Evolutionary conservation across 2,797 vertebrate species (phyloP).

Genomic region (Smutsia temminckii): DNA sequence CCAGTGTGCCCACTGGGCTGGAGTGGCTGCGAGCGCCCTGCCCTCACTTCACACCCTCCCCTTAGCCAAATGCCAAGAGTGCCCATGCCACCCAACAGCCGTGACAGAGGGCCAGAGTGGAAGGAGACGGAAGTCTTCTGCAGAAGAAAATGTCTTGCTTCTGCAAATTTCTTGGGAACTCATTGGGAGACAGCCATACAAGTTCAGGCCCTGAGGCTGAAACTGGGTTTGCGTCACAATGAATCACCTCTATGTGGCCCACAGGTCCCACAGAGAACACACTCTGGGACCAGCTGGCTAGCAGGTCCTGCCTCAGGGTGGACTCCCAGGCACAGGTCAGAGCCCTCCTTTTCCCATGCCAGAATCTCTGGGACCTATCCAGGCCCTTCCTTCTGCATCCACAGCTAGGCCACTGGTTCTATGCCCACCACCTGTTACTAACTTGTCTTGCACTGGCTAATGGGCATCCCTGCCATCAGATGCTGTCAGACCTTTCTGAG

Average conservation of each 20-base stretch:
- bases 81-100: accelerated
- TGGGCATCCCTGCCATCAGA: neutral
- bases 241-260: neutral
- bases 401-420: accelerated
- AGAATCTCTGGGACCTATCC: neutral
- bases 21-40: no score
- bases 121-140: neutral
- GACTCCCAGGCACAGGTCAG: neutral
- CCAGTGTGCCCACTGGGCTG: neutral
- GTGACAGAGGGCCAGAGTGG: neutral
- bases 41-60: neutral
- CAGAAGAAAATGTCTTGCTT: neutral
- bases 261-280: neutral
- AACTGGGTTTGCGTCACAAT: no score
- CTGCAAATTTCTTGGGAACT: neutral
- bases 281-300: neutral
- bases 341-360: neutral
- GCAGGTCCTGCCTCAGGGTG: neutral
- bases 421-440: no score
- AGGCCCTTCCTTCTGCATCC: neutral
- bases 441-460: neutral
- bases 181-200: neutral
- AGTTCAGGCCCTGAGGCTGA: neutral
- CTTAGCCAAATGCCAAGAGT: neutral
- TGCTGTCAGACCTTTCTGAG: neutral